Evolutionary conservation across 2,888 invertebrate genomes (phyloP).

Genomic region (Orthosia cruda): DNA sequence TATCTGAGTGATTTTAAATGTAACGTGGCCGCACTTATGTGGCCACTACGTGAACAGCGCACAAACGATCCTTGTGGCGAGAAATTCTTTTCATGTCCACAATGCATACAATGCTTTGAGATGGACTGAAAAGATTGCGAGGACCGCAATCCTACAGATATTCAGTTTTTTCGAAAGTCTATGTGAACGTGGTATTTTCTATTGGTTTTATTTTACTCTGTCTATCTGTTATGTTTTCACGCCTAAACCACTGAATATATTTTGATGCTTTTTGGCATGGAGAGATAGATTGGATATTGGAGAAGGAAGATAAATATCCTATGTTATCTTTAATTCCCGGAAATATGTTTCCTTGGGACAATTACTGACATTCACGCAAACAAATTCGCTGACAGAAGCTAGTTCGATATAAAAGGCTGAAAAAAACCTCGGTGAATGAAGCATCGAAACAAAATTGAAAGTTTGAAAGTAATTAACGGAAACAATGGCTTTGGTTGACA

Average conservation of each 20-base stretch:
- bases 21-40: slow-evolving; percentile 66
- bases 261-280: no score
- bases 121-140: slow-evolving; percentile 52
- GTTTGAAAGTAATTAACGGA: slow-evolving; percentile 52
- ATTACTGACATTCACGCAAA: no score
- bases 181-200: slow-evolving; percentile 8
- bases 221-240: no score
- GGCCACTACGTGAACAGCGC: slow-evolving; percentile 73
- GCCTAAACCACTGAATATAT: no score
- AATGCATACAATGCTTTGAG: slow-evolving; percentile 59
- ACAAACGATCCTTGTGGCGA: slow-evolving; percentile 59
- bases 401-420: background rate
- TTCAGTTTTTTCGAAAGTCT: slow-evolving; percentile 30
- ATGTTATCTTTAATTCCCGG: no score
- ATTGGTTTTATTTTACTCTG: slow-evolving; percentile 10
- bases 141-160: slow-evolving; percentile 29
- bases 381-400: no score
- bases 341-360: no score
- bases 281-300: no score
- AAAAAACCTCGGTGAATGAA: slow-evolving; percentile 9
- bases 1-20: slow-evolving; percentile 78
- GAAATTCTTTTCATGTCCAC: slow-evolving; percentile 56
- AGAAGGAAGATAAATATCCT: no score
- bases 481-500: slow-evolving; percentile 37
- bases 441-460: slow-evolving; percentile 37